phyloP scores from a whole-genome alignment of 2,888 invertebrate species.

The Pemphredon lugubris region DNA sequence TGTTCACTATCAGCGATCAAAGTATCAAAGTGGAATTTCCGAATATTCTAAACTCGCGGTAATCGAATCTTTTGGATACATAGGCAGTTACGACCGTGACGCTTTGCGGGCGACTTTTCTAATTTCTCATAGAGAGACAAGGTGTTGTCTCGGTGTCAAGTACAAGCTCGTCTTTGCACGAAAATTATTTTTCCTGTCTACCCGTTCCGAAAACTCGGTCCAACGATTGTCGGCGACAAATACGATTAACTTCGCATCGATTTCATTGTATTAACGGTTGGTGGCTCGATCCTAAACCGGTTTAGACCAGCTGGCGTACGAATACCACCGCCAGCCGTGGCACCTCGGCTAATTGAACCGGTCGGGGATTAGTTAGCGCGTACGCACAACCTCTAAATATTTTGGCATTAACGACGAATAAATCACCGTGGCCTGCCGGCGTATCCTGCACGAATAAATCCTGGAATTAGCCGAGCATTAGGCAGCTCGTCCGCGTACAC shows the following conservation, averaged over 20 bases:
- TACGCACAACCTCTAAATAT: constrained; percentile 71
- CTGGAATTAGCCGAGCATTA: constrained; percentile 59
- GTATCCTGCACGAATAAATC: constrained; percentile 56
- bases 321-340: constrained; percentile 31
- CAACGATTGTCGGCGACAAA: constrained; percentile 26
- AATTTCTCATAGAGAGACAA: too few relatives aligned
- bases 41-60: too few relatives aligned
- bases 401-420: constrained; percentile 70
- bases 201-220: background rate
- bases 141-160: too few relatives aligned
- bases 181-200: too few relatives aligned
- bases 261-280: constrained; percentile 66
- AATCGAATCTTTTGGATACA: too few relatives aligned
- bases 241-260: constrained; percentile 68
- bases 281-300: constrained; percentile 63
- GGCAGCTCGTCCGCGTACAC: constrained; percentile 13
- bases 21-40: too few relatives aligned
- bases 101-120: too few relatives aligned
- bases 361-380: constrained; percentile 68
- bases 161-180: too few relatives aligned
- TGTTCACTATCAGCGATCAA: too few relatives aligned
- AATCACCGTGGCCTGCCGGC: constrained; percentile 52
- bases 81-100: too few relatives aligned
- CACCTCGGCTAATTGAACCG: constrained; percentile 66
- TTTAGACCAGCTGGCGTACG: constrained; percentile 64